phyloP scores from a whole-genome alignment of 1,140 invertebrate species.

The Drosophila lacertosa region DNA sequence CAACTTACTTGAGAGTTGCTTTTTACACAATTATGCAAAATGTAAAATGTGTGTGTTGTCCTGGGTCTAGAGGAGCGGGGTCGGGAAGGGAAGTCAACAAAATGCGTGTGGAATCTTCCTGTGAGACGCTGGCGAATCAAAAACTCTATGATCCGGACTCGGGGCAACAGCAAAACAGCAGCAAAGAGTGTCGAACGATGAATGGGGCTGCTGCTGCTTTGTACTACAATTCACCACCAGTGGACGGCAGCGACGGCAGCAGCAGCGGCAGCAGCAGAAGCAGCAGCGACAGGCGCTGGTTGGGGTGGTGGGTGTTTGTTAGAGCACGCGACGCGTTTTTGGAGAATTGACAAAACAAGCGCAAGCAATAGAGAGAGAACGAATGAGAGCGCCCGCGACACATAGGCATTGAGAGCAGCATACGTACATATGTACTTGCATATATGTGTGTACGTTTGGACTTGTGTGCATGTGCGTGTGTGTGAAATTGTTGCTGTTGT shows the following conservation, averaged over 20 bases:
- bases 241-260: slow-evolving; percentile 16
- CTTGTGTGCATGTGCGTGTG: slow-evolving; percentile 8
- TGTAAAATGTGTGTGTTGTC: slow-evolving; percentile 1
- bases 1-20: slow-evolving; percentile 64
- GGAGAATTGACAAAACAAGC: slow-evolving; percentile 75
- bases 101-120: slow-evolving; percentile 27
- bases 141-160: slow-evolving; percentile 48
- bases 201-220: slow-evolving; percentile 60
- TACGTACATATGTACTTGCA: slow-evolving; percentile 4
- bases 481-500: slow-evolving; percentile 60
- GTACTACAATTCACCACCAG: slow-evolving; percentile 62
- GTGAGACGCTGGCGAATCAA: slow-evolving; percentile 36
- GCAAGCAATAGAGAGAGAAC: slow-evolving; percentile 47
- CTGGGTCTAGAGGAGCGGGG: slow-evolving; percentile 1
- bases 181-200: slow-evolving; percentile 74
- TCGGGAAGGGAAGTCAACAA: slow-evolving; percentile 14
- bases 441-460: not conserved
- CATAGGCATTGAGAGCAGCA: slow-evolving; percentile 35
- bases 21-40: slow-evolving; percentile 46
- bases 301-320: slow-evolving; percentile 45
- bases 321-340: slow-evolving; percentile 66
- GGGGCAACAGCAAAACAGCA: slow-evolving; percentile 50
- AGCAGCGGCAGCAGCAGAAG: slow-evolving; percentile 18
- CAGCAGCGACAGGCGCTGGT: slow-evolving; percentile 38
- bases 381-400: not conserved